phyloP scores from a whole-genome alignment of 2,888 invertebrate species.

The Caenorhabditis doughertyi region DNA sequence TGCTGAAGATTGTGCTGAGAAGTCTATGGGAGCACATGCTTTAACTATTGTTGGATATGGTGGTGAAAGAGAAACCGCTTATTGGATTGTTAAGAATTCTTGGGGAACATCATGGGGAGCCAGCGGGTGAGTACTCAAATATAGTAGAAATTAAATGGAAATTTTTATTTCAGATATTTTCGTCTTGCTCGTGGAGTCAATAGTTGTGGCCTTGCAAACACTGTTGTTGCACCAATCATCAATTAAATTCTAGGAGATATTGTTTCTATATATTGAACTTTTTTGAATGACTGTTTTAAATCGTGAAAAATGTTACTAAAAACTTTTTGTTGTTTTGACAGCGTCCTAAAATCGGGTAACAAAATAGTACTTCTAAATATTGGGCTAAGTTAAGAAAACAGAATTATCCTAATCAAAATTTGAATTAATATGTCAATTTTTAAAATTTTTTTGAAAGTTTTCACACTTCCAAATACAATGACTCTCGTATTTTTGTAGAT shows the following conservation, averaged over 20 bases:
- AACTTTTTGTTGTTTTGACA: no score
- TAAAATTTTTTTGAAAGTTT: no score
- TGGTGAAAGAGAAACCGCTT: slow-evolving; percentile 63
- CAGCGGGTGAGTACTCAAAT: slow-evolving; percentile 56
- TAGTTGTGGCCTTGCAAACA: slow-evolving; percentile 73
- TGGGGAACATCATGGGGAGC: slow-evolving; percentile 76
- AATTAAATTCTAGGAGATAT: slow-evolving; percentile 7
- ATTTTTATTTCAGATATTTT: slow-evolving; percentile 65
- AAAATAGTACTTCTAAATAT: no score
- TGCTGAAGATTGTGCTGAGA: slow-evolving; percentile 65
- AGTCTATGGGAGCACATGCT: slow-evolving; percentile 76
- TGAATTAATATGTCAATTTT: no score
- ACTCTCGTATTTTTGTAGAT: no score
- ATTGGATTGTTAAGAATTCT: slow-evolving; percentile 78
- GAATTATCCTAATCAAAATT: no score
- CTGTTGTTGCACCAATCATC: slow-evolving; percentile 66
- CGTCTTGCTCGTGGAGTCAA: slow-evolving; percentile 75
- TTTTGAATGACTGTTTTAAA: background rate
- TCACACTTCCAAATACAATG: no score
- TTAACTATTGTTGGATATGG: slow-evolving; percentile 79
- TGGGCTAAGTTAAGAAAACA: no score
- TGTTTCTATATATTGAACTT: background rate
- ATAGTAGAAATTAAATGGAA: background rate
- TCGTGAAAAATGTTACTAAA: background rate
- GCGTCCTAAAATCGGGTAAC: no score